Evolutionary conservation across 2,888 invertebrate species (phyloP), one percentile per base, ranked within the genome.

Genomic region (Pachliopta kotzebuea): DNA sequence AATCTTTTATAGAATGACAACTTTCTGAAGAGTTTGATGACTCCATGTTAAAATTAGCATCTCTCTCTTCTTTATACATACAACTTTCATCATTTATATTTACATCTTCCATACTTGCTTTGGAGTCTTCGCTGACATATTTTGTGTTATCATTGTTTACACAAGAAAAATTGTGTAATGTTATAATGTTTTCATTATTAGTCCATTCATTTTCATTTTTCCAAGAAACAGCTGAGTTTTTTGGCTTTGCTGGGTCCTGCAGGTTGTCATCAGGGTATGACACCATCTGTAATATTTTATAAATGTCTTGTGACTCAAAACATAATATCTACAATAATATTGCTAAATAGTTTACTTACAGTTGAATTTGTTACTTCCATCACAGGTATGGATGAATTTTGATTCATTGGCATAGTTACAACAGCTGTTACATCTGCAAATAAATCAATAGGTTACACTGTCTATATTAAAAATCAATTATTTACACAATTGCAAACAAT

Each of bases 291-390:
- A 75, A 75, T 65, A 67, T 65, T 49, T 50, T 20, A 50, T 57
- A 29, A 59, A 49, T 52, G 54, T 24, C 1, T 29, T 18, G 17
- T 21, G 21, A 55, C 17, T 21, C 24, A 60, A 29, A 24, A 31
- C 17, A 17, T n/a, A 37, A 55, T 2, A 24, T 18, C 18, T 18
- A 1, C 17, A 57, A n/a, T 18, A 20, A 20, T 4, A 31, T 52
- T 54, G 18, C 21, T 31, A 57, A 57, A 65, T 17, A 53, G 7
- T 60, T 31, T 50, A 85, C 90, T 89, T 79, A 91, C 90, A 56
- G 90, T 83, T 73, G 89, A 88, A 72, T 91, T 91, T 59, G 88
- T 86, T 49, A 91, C 88, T 80, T 91, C 90, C 88, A 91, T 88
- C 79, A 89, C 86, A 50, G 90, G 90, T 74, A 91, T 84, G 71